Evolutionary conservation across 37 sponge, comb jelly and placozoan species (phyloP).

Genomic region (Petrosia ficiformis): DNA sequence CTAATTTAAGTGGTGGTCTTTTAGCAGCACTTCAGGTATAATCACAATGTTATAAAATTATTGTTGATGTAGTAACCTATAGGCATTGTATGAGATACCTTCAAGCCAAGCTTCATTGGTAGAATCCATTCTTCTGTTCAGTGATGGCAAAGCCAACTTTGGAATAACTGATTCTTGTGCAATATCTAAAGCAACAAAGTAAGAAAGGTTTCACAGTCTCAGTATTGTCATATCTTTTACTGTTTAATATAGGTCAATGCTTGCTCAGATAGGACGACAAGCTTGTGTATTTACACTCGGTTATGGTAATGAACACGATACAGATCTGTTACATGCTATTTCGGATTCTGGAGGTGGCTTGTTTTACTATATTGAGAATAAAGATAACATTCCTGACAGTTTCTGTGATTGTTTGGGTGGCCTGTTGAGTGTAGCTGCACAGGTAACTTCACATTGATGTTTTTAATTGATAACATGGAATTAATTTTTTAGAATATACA

Average conservation of each 20-base stretch:
- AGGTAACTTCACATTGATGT: conserved; percentile 34
- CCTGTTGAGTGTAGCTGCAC: conserved; percentile 91
- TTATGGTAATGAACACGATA: conserved; percentile 84
- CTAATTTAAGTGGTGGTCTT: conserved; percentile 94
- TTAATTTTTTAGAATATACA: conserved; percentile 37
- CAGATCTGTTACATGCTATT: conserved; percentile 62
- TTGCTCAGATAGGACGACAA: conserved; percentile 81
- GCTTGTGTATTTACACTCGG: conserved; percentile 92
- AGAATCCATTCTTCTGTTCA: conserved; percentile 90
- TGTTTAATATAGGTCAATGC: conserved; percentile 58
- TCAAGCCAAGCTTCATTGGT: conserved; percentile 53
- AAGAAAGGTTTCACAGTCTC: conserved; percentile 4
- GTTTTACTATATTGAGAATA: conserved; percentile 88
- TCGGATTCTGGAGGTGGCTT: conserved; percentile 88
- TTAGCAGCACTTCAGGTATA: conserved; percentile 79
- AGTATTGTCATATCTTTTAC: background rate
- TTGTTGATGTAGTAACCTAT: too few relatives aligned
- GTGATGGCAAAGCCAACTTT: conserved; percentile 92
- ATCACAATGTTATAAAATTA: conserved; percentile 8
- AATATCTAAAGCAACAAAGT: conserved; percentile 84
- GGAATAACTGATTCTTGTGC: conserved; percentile 59
- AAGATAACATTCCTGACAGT: conserved; percentile 91
- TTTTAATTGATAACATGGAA: background rate
- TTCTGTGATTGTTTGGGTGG: conserved; percentile 97
- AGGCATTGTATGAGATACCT: background rate